These are phyloP conservation scores for Palaemon carinicauda DNA, from an alignment of 1,140 invertebrate genomes.

Conservation along the genomic window DNA sequence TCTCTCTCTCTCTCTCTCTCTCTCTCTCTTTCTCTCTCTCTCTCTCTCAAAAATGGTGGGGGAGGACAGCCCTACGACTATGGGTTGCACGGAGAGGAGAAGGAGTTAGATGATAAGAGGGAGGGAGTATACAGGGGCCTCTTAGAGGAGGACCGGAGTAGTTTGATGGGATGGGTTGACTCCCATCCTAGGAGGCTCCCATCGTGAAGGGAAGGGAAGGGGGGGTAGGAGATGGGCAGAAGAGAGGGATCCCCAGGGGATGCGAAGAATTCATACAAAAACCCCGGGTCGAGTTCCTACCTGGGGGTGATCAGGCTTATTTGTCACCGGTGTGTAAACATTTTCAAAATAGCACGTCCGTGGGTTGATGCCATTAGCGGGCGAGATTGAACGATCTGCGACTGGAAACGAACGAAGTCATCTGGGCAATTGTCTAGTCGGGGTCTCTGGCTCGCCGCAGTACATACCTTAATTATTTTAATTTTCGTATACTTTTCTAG, in stretches of 20 bases:
- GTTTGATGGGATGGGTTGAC: not conserved
- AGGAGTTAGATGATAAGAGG: not conserved
- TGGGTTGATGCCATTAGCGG: conserved; percentile 18
- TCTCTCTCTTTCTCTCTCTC: no score
- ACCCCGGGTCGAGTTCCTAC: conserved; percentile 36
- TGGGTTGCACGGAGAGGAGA: not conserved
- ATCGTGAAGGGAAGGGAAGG: not conserved
- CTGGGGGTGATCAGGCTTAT: conserved; percentile 39
- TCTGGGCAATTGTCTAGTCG: conserved; percentile 26
- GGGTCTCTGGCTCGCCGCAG: not conserved
- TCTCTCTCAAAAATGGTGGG: no score
- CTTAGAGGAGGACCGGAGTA: not conserved
- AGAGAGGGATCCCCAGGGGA: conserved; percentile 1
- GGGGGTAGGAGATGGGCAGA: not conserved
- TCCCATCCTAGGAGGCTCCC: not conserved
- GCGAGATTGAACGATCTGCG: conserved; percentile 12
- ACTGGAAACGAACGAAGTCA: conserved; percentile 19
- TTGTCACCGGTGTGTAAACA: conserved; percentile 46
- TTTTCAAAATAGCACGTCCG: conserved; percentile 42
- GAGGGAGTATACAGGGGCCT: not conserved
- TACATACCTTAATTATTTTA: conserved; percentile 31
- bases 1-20: no score
- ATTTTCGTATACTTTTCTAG: conserved; percentile 8
- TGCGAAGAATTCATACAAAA: conserved; percentile 41
- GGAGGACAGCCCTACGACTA: not conserved